Percentiles rank a stretch among this genome's conserved stretches.
phyloP scores from a whole-genome alignment of 2,113 vertebrate species.

The Ciconia stormi region DNA sequence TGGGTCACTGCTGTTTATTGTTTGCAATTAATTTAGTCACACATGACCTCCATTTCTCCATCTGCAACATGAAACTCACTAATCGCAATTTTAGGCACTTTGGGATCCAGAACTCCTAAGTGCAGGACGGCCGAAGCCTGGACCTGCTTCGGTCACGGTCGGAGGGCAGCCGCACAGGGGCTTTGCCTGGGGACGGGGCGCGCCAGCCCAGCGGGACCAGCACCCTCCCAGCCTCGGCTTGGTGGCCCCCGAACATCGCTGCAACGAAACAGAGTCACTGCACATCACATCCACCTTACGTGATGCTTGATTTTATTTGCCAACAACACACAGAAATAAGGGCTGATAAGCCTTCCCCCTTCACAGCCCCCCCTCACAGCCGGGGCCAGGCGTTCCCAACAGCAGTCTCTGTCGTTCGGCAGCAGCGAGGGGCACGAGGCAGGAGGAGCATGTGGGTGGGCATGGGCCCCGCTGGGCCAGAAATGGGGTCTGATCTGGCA shows the following conservation, averaged over 20 bases:
- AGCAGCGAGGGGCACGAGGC: not conserved
- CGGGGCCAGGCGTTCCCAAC: rapidly evolving
- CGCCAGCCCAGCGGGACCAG: not conserved
- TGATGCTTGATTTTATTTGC: too few relatives aligned
- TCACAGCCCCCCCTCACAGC: not conserved
- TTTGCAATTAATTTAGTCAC: not conserved
- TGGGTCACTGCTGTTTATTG: not conserved
- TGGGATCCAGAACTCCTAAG: not conserved
- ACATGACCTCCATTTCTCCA: not conserved
- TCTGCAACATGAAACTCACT: not conserved
- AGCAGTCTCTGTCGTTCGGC: rapidly evolving
- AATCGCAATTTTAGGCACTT: rapidly evolving
- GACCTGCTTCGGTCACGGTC: not conserved
- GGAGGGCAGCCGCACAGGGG: not conserved
- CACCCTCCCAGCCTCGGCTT: not conserved
- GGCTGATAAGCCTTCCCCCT: not conserved
- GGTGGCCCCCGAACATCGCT: not conserved
- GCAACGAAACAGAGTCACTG: not conserved
- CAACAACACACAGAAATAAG: not conserved
- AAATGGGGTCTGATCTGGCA: not conserved
- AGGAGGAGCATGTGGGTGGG: not conserved
- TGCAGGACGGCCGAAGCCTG: not conserved
- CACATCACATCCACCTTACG: rapidly evolving
- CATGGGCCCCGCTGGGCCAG: not conserved
- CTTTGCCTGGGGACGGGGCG: not conserved